Percentiles rank a stretch among this genome's conserved stretches.
Evolutionary conservation across 2,113 vertebrate species (phyloP).

Genomic region (Thamnophis sirtalis): DNA sequence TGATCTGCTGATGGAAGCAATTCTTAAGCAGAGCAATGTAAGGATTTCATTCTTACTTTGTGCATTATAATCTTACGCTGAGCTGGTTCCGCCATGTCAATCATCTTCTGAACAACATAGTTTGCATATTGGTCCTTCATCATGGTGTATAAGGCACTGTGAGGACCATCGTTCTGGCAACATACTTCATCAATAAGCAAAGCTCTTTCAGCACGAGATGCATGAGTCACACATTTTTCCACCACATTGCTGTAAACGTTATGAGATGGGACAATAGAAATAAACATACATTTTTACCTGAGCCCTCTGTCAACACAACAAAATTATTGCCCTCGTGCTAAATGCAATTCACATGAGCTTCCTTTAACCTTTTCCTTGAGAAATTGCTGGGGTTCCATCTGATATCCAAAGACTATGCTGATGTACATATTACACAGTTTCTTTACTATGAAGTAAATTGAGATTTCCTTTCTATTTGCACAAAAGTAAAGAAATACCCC

Average conservation of each 20-base stretch:
- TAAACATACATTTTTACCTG: not conserved
- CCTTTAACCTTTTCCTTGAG: not conserved
- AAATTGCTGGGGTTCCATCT: not conserved
- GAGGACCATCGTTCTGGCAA: constrained; percentile 96
- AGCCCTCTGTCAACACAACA: not conserved
- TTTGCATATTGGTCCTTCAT: constrained; percentile 99
- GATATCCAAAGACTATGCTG: not conserved
- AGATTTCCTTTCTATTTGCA: not conserved
- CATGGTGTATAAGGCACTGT: constrained; percentile 99
- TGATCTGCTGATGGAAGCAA: not conserved
- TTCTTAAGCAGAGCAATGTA: not conserved
- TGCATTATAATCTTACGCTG: constrained; percentile 99
- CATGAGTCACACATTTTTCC: constrained; percentile 96
- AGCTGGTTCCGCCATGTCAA: constrained; percentile 95
- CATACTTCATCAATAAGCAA: constrained; percentile 96
- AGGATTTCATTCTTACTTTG: constrained; percentile 75
- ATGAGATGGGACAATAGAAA: not conserved
- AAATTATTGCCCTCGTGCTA: not conserved
- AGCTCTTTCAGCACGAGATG: constrained; percentile 92
- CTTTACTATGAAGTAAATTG: not conserved
- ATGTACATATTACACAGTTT: not conserved
- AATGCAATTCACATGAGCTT: not conserved
- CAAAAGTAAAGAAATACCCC: not conserved
- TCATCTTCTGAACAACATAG: constrained; percentile 98
- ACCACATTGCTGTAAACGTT: constrained; percentile 85